Base-by-base conservation (phyloP, 2,113 vertebrate species). In the Barnardius zonarius region DNA sequence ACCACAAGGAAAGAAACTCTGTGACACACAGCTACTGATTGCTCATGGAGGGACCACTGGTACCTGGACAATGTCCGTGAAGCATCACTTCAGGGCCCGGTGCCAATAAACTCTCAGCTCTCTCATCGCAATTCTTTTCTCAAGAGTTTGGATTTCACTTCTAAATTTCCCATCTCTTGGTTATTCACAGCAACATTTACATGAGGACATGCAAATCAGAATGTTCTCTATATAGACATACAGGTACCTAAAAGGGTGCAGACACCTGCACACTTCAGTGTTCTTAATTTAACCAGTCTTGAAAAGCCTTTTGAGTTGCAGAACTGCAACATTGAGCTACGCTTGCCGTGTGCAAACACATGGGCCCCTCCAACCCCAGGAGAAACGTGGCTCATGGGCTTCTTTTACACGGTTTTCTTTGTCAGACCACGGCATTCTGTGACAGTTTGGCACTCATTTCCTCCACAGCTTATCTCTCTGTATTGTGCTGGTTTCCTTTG, bases 301-400 rank as follows among this genome's bases (percentile, higher is more conserved):
- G 57, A 84, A 92, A 93, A 92, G 76, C 41, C 37, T 61, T 93
- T 68, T 59, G 63, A 76, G 74, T 64, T 89, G 83, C 80, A 90
- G 62, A 95, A 95, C 54, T 12, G 46, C 43, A 69, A 18, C 43
- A 64, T 70, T 48, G 41, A 88, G 54, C 80, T 75, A 11, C 17
- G 7, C 44, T 82, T 96, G 69, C 72, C 5, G 0, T 43, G 37
- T 19, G n/a, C 62, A 61, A 64, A 66, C 5, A 52, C 51, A 5
- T 0, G 48, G 62, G 46, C 49, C 66, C 35, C 49, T 68, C 67
- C 43, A 73, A 13, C 59, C 30, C 43, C 57, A 77, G 68, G 66
- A 82, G 44, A 75, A 73, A 51, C 2, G 24, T 22, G 37, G n/a
- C 51, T 35, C n/a, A 8, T 1, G 2, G 11, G 1, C 68, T 55